These are phyloP conservation scores for Drosophila quadrilineata DNA, from an alignment of 1,140 invertebrate species.

Conservation along the genomic window DNA sequence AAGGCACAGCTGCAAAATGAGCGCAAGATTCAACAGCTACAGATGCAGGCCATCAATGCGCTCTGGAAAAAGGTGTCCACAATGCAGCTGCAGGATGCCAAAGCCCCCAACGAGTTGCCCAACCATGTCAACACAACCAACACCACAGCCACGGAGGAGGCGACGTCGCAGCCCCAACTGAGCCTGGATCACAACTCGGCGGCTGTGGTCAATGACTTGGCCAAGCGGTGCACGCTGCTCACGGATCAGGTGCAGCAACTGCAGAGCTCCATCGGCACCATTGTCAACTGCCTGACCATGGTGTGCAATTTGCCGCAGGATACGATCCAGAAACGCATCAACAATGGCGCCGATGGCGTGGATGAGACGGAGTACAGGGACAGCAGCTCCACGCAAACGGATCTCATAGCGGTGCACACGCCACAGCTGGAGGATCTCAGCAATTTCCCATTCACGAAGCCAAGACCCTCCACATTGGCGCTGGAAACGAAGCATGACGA, in stretches of 20 bases:
- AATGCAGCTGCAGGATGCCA: slow-evolving; percentile 83
- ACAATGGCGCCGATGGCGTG: slow-evolving; percentile 18
- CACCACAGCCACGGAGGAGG: slow-evolving; percentile 7
- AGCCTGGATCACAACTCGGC: slow-evolving; percentile 73
- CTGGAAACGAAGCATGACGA: slow-evolving; percentile 58
- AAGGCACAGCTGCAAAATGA: slow-evolving; percentile 92
- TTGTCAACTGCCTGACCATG: slow-evolving; percentile 86
- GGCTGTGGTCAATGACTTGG: slow-evolving; percentile 81
- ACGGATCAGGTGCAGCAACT: slow-evolving; percentile 86
- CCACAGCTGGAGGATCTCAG: slow-evolving; percentile 83
- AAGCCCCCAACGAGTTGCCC: slow-evolving; percentile 28
- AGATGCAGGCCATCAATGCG: slow-evolving; percentile 94
- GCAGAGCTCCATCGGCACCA: slow-evolving; percentile 89
- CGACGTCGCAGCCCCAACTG: slow-evolving; percentile 19
- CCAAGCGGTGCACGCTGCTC: slow-evolving; percentile 82
- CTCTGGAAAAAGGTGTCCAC: slow-evolving; percentile 94
- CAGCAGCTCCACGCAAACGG: slow-evolving; percentile 88
- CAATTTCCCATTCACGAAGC: slow-evolving; percentile 73
- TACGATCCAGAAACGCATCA: slow-evolving; percentile 61
- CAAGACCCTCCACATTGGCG: slow-evolving; percentile 72
- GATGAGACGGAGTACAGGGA: slow-evolving; percentile 71
- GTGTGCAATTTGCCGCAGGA: slow-evolving; percentile 82
- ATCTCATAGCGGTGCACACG: slow-evolving; percentile 88
- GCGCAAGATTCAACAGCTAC: slow-evolving; percentile 91
- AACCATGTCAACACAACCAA: background rate